Percentiles rank a stretch among this genome's conserved stretches.
Evolutionary conservation across 2,113 vertebrate species (phyloP).

Genomic region (Haliaeetus leucogaster): DNA sequence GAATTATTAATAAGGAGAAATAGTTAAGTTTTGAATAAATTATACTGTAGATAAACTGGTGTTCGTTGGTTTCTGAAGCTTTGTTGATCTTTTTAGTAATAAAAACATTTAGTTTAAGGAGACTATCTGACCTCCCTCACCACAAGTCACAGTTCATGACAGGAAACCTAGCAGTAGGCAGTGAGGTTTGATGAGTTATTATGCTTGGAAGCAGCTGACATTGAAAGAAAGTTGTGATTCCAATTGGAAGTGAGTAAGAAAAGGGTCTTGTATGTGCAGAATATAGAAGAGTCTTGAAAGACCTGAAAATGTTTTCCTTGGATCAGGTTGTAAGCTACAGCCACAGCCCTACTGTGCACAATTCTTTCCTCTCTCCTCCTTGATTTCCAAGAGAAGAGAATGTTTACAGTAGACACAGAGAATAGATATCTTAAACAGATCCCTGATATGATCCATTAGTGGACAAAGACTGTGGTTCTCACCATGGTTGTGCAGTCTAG

Average conservation of each 20-base stretch:
- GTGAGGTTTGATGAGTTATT: not conserved
- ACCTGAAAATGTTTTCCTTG: not conserved
- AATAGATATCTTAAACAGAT: not conserved
- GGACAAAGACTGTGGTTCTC: not conserved
- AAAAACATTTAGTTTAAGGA: not conserved
- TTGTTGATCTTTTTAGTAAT: not conserved
- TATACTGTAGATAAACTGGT: not conserved
- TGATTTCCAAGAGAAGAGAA: not conserved
- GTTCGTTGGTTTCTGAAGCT: not conserved
- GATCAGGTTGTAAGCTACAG: not conserved
- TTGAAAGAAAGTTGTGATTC: not conserved
- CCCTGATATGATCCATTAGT: not conserved
- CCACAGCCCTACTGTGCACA: not conserved
- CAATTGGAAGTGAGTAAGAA: not conserved
- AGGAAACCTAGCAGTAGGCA: not conserved
- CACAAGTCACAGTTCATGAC: not conserved
- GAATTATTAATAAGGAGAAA: not conserved
- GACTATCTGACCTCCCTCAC: not conserved
- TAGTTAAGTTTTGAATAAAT: not conserved
- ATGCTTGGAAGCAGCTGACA: not conserved
- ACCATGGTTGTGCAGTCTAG: not conserved
- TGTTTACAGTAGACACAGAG: not conserved
- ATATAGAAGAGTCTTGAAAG: not conserved
- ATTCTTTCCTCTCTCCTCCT: not conserved
- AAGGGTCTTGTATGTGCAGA: not conserved